These are phyloP conservation scores for Fabriciana adippe DNA, from an alignment of 2,888 invertebrate genomes.

Conservation along the genomic window DNA sequence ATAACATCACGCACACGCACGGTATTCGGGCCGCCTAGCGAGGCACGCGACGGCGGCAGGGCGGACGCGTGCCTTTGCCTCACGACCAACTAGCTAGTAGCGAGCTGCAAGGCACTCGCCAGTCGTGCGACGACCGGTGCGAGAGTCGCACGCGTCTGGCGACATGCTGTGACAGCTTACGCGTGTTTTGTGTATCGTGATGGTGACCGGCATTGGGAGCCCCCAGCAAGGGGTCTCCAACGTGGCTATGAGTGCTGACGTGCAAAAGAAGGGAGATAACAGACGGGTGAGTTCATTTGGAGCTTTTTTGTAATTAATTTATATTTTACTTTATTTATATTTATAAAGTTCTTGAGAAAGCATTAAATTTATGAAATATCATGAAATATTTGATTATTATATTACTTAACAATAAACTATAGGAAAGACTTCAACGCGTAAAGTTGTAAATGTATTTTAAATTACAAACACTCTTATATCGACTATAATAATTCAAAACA, in stretches of 20 bases:
- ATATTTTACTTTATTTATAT: too few relatives aligned
- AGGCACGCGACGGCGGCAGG: conserved; percentile 60
- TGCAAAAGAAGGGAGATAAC: conserved; percentile 72
- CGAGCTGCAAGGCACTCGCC: conserved; percentile 46
- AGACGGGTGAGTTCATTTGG: conserved; percentile 64
- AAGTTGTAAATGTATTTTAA: not conserved
- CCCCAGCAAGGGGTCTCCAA: conserved; percentile 59
- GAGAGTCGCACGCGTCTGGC: conserved; percentile 48
- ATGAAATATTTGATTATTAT: not conserved
- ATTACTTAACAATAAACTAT: not conserved
- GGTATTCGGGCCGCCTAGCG: conserved; percentile 25
- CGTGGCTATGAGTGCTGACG: conserved; percentile 47
- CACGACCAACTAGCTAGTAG: conserved; percentile 39
- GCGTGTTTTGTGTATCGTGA: conserved; percentile 49
- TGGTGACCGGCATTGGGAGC: conserved; percentile 72
- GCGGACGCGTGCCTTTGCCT: conserved; percentile 59
- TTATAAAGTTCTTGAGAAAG: too few relatives aligned
- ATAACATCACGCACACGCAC: not conserved
- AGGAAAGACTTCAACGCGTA: conserved; percentile 40
- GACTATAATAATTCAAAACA: too few relatives aligned
- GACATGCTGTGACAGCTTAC: conserved; percentile 42
- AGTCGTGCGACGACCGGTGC: conserved; percentile 70
- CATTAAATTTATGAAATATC: too few relatives aligned
- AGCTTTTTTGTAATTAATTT: not conserved
- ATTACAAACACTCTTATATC: too few relatives aligned